Conservation (phyloP, 2,888 invertebrate species). For the Athalia circularis region DNA sequence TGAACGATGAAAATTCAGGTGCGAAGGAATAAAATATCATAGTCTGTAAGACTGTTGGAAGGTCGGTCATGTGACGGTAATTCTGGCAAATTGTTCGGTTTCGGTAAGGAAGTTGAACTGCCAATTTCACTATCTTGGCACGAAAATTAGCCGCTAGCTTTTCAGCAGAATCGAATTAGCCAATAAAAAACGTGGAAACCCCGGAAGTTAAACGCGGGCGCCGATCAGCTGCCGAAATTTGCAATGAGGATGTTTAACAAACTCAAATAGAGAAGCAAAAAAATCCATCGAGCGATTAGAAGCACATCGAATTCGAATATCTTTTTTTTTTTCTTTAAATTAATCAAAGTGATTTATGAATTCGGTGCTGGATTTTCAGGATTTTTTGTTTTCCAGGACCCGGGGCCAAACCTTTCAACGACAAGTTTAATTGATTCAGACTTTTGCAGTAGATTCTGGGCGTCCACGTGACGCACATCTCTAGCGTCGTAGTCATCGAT, state of each 20-base stretch:
- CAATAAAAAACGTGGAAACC: too few species aligned
- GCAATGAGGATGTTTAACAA: too few species aligned
- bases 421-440: slow-evolving; percentile 88
- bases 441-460: slow-evolving; percentile 90
- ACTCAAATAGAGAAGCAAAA: too few species aligned
- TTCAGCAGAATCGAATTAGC: too few species aligned
- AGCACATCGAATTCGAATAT: too few species aligned
- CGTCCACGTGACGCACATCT: slow-evolving; percentile 92
- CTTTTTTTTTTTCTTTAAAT: too few species aligned
- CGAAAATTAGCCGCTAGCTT: too few species aligned
- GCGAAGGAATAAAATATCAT: not conserved
- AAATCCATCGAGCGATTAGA: too few species aligned
- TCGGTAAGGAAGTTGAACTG: not conserved
- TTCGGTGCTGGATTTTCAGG: too few species aligned
- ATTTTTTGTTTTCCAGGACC: slow-evolving; percentile 66
- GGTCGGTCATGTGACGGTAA: not conserved
- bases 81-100: not conserved
- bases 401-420: slow-evolving; percentile 82
- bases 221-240: too few species aligned
- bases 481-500: slow-evolving; percentile 93
- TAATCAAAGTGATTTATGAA: too few species aligned
- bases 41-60: not conserved
- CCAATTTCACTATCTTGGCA: slow-evolving; percentile 71
- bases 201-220: too few species aligned
- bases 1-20: slow-evolving; percentile 28